Conservation (phyloP, 2,113 vertebrate genomes). For the Syrmaticus mikado region DNA sequence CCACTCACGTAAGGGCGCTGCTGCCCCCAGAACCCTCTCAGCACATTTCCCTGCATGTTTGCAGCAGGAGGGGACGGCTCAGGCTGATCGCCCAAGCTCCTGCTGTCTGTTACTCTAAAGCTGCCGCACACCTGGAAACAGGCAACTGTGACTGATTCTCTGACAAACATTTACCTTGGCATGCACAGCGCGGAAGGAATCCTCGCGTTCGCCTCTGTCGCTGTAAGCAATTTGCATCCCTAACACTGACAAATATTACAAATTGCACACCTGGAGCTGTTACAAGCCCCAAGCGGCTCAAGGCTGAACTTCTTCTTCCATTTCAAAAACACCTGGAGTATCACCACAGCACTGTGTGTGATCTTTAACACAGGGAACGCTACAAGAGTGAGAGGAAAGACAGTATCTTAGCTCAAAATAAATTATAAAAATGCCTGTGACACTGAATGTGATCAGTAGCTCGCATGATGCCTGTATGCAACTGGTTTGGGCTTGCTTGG, state of each 20-base stretch:
- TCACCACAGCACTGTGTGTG: not conserved
- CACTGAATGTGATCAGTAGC: not conserved
- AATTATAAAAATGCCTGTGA: not conserved
- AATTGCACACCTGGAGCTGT: constrained; percentile 44
- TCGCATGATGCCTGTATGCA: not conserved
- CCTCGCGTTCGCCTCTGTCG: not conserved
- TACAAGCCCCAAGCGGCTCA: not conserved
- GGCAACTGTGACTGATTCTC: not conserved
- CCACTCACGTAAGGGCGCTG: not conserved
- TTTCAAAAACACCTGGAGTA: not conserved
- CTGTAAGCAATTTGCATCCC: constrained; percentile 48
- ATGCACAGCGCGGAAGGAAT: not conserved
- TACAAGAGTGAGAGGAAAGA: not conserved
- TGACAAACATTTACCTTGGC: constrained; percentile 66
- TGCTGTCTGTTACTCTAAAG: constrained; percentile 13
- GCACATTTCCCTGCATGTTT: not conserved
- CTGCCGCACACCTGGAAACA: constrained; percentile 44
- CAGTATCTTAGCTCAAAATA: not conserved
- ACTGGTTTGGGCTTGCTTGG: not conserved
- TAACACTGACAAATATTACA: constrained; percentile 35
- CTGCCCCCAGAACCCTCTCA: not conserved
- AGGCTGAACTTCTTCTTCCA: not conserved
- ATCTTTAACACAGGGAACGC: not conserved
- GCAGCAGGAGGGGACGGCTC: not conserved
- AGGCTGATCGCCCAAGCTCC: not conserved